Evolutionary conservation across 2,888 invertebrate species (phyloP).

Genomic region (Drosophila histrio): DNA sequence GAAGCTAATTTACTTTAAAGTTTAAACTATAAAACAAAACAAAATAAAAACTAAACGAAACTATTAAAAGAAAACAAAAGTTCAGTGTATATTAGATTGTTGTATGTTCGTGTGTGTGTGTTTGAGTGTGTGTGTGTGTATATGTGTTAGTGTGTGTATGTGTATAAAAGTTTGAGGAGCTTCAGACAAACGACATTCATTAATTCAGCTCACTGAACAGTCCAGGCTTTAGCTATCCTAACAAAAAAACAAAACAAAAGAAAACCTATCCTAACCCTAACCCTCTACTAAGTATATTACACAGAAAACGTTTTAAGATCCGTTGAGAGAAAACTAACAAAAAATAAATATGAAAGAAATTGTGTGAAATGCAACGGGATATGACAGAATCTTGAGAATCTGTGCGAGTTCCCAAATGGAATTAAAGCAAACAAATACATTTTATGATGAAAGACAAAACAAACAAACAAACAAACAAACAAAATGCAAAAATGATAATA

Average conservation of each 20-base stretch:
- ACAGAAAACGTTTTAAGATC: slow-evolving; percentile 47
- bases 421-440: slow-evolving; percentile 45
- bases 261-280: not conserved
- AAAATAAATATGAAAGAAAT: slow-evolving; percentile 26
- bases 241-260: not conserved
- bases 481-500: slow-evolving; percentile 59
- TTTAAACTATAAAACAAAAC: slow-evolving; percentile 41
- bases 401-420: slow-evolving; percentile 46
- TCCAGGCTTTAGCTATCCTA: slow-evolving; percentile 54
- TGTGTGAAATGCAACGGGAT: slow-evolving; percentile 56
- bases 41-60: slow-evolving; percentile 34
- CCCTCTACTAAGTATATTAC: not conserved
- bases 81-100: slow-evolving; percentile 52
- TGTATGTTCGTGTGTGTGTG: slow-evolving; percentile 18
- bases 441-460: slow-evolving; percentile 42
- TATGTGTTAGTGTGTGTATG: slow-evolving; percentile 13
- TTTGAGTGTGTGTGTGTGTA: not conserved
- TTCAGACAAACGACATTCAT: slow-evolving; percentile 4
- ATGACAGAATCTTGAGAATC: slow-evolving; percentile 31
- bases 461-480: slow-evolving; percentile 20
- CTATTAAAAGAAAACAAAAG: slow-evolving; percentile 20
- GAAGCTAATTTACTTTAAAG: slow-evolving; percentile 69
- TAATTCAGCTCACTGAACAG: slow-evolving; percentile 43
- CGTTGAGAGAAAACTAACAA: slow-evolving; percentile 47
- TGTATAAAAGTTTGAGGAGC: slow-evolving; percentile 42